Conservation (phyloP, 2,797 vertebrate genomes). For the Xerus rutilus region DNA sequence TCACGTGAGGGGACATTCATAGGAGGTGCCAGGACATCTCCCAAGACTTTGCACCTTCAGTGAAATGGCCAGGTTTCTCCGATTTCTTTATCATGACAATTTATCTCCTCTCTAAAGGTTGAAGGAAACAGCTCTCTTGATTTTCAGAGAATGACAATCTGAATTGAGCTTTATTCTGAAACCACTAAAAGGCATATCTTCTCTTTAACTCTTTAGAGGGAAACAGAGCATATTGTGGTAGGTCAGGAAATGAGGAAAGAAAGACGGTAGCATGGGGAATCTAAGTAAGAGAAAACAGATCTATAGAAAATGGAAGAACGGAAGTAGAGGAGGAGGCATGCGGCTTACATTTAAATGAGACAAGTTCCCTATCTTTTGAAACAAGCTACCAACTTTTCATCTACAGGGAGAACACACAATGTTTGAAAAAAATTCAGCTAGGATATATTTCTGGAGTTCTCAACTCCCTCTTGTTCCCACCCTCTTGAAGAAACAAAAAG, state of each 20-base stretch:
- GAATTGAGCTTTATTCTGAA: not conserved
- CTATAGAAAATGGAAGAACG: not conserved
- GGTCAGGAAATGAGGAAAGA: slow-evolving; percentile 28
- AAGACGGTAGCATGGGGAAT: slow-evolving; percentile 16
- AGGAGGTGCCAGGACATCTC: not conserved
- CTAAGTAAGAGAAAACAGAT: slow-evolving; percentile 70
- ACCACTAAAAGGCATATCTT: not conserved
- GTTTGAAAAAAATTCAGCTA: slow-evolving; percentile 66
- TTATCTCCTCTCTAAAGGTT: not conserved
- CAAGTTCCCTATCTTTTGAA: slow-evolving; percentile 71
- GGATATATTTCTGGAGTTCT: slow-evolving; percentile 70
- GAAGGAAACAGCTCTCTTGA: not conserved
- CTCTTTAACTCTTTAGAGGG: not conserved
- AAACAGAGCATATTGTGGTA: slow-evolving; percentile 37
- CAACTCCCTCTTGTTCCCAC: not conserved
- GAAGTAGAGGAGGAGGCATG: slow-evolving; percentile 15
- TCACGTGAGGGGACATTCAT: not conserved
- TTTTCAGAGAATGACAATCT: slow-evolving; percentile 37
- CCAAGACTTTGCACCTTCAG: too few species aligned
- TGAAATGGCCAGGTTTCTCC: not conserved
- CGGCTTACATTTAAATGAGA: slow-evolving; percentile 71
- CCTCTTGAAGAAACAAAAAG: slow-evolving; percentile 63
- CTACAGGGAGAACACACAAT: slow-evolving; percentile 69
- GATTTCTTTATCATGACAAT: not conserved
- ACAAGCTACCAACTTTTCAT: slow-evolving; percentile 64